A percentile compares a stretch with the other conserved stretches of the same genome.
Evolutionary conservation across 1,140 invertebrate genomes (phyloP).

Genomic region (Melipona quadrifasciata): DNA sequence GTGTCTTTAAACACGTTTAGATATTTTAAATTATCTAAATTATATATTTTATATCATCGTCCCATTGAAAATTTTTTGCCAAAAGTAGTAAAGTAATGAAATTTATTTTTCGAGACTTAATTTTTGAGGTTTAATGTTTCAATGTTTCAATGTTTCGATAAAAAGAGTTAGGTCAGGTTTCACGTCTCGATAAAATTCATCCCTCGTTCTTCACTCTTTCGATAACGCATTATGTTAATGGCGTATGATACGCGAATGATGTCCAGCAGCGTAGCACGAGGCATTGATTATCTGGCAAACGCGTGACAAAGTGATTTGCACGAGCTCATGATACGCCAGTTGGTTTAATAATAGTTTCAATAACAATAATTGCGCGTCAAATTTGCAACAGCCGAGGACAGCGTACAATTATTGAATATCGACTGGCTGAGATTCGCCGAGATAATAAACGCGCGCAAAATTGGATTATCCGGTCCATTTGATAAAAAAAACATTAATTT

Average conservation of each 20-base stretch:
- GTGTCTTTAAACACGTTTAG: too few species aligned
- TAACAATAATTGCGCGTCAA: slow-evolving; percentile 25
- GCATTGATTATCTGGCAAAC: slow-evolving; percentile 13
- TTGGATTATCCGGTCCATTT: neutral
- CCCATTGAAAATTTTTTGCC: too few species aligned
- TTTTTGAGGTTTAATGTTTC: too few species aligned
- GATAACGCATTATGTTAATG: neutral
- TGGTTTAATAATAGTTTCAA: slow-evolving; percentile 33
- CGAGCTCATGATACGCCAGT: slow-evolving; percentile 26
- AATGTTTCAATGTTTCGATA: too few species aligned
- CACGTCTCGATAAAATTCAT: neutral
- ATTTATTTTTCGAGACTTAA: too few species aligned
- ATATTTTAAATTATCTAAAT: too few species aligned
- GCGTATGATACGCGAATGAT: neutral
- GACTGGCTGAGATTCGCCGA: neutral
- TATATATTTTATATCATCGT: too few species aligned
- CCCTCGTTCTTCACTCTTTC: neutral
- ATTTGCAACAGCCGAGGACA: slow-evolving; percentile 2
- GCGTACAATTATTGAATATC: neutral
- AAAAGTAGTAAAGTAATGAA: too few species aligned
- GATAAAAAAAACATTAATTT: neutral
- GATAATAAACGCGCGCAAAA: neutral
- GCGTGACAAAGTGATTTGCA: slow-evolving; percentile 28
- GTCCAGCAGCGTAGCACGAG: neutral
- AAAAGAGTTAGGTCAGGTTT: too few species aligned